Conservation (phyloP, 2,888 invertebrate species). For the Lasioglossum villosulum region DNA sequence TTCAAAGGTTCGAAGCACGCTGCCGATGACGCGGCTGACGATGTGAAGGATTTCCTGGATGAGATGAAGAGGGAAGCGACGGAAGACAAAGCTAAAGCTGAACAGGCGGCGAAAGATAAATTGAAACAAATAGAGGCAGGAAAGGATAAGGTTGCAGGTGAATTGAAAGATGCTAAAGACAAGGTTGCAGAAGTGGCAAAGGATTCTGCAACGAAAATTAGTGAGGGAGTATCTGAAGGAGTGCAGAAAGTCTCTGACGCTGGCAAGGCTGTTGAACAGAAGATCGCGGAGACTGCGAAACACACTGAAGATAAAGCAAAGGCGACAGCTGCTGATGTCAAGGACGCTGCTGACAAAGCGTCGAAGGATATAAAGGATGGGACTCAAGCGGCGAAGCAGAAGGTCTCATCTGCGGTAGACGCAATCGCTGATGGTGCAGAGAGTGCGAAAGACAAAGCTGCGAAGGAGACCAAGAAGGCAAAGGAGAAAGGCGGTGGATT, state of each 20-base stretch:
- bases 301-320: constrained; percentile 84
- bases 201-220: constrained; percentile 52
- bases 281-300: constrained; percentile 80
- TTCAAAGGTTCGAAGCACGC: constrained; percentile 71
- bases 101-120: constrained; percentile 54
- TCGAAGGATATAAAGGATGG: constrained; percentile 82
- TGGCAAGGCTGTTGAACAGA: constrained; percentile 45
- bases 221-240: constrained; percentile 46
- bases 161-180: constrained; percentile 67
- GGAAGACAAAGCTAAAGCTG: constrained; percentile 16
- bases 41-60: constrained; percentile 83
- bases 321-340: neutral
- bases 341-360: constrained; percentile 54
- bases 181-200: constrained; percentile 46
- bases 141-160: constrained; percentile 31
- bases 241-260: constrained; percentile 13
- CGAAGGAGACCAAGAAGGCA: constrained; percentile 58
- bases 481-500: constrained; percentile 61
- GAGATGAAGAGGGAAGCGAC: constrained; percentile 35
- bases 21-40: constrained; percentile 67
- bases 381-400: constrained; percentile 65
- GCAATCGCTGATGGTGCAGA: constrained; percentile 85
- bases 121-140: constrained; percentile 33
- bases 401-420: constrained; percentile 38
- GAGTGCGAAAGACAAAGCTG: constrained; percentile 83